Evolutionary conservation across 2,113 vertebrate species (phyloP).

Genomic region (Strix uralensis): DNA sequence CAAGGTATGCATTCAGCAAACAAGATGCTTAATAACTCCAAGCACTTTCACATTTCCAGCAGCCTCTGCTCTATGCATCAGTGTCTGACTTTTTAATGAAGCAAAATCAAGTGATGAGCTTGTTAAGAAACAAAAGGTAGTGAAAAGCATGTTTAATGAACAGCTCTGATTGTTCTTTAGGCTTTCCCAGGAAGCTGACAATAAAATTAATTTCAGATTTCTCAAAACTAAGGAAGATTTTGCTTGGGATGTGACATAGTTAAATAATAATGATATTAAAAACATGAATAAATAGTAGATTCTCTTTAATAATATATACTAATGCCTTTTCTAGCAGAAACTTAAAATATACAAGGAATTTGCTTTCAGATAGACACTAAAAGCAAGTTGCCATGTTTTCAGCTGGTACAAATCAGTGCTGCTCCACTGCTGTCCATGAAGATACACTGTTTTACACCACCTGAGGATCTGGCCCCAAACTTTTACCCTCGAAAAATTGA

Average conservation of each 20-base stretch:
- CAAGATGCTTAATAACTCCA: constrained; percentile 1
- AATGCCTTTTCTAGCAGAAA: not conserved
- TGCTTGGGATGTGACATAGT: not conserved
- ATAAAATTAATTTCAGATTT: not conserved
- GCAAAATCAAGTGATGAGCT: not conserved
- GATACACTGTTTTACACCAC: not conserved
- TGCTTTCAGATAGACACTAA: not conserved
- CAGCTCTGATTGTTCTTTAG: not conserved
- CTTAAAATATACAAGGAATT: not conserved
- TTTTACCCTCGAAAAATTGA: not conserved
- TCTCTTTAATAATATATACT: not conserved
- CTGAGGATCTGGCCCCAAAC: not conserved
- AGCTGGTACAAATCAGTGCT: not conserved
- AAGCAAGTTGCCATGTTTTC: not conserved
- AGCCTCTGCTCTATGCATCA: not conserved
- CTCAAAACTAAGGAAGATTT: not conserved
- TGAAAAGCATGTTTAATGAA: not conserved
- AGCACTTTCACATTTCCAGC: not conserved
- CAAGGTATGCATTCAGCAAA: not conserved
- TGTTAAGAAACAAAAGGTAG: constrained; percentile 3
- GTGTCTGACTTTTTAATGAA: constrained; percentile 1
- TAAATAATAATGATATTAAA: not conserved
- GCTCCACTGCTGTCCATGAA: not conserved
- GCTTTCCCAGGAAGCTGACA: not conserved
- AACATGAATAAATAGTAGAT: not conserved